phyloP scores from a whole-genome alignment of 2,113 vertebrate genomes.

The Callorhinus ursinus region DNA sequence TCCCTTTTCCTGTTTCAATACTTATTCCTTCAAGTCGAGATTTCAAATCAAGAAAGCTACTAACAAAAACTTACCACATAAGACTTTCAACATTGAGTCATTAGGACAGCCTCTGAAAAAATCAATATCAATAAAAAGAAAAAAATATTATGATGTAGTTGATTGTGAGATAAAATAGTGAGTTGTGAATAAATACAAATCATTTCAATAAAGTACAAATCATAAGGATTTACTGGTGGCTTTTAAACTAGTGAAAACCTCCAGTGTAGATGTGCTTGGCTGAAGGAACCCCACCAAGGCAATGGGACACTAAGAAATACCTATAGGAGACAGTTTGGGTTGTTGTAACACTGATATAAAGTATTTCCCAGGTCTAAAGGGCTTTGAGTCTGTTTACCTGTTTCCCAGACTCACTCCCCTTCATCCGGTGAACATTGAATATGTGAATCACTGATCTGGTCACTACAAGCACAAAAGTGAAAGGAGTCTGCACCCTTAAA shows the following conservation, averaged over 20 bases:
- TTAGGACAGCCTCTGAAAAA: neutral
- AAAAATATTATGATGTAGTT: neutral
- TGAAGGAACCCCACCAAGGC: neutral
- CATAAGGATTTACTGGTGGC: neutral
- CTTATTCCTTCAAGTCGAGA: neutral
- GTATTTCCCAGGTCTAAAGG: neutral
- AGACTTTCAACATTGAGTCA: neutral
- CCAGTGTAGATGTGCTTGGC: neutral
- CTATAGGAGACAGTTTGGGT: neutral
- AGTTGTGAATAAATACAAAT: neutral
- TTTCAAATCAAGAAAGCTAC: neutral
- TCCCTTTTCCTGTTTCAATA: neutral
- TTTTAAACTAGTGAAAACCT: neutral
- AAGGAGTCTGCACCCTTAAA: neutral
- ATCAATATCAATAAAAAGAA: neutral
- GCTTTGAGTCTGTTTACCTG: neutral
- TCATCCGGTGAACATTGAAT: neutral
- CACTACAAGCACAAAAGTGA: neutral
- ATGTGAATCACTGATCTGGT: neutral
- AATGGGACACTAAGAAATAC: neutral
- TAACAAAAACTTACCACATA: neutral
- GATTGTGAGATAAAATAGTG: neutral
- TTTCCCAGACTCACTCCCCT: fast-evolving
- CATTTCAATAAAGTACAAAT: neutral
- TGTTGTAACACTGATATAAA: neutral